phyloP scores from a whole-genome alignment of 1,140 invertebrate genomes.

The Drosophila guanche region DNA sequence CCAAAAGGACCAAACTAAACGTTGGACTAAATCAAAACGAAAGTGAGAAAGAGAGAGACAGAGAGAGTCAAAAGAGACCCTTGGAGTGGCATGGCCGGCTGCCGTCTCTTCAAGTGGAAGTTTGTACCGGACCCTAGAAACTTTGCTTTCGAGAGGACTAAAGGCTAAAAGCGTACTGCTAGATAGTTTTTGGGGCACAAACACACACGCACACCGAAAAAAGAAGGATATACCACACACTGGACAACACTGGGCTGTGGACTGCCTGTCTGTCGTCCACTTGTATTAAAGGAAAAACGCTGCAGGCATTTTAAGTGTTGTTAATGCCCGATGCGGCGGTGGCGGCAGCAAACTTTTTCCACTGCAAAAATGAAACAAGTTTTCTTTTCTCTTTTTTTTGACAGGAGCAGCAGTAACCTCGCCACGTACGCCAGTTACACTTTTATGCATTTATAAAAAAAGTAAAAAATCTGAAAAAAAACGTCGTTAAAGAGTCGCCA shows the following conservation, averaged over 20 bases:
- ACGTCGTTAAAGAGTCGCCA: conserved; percentile 7
- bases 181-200: too few species aligned
- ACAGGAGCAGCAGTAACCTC: conserved; percentile 7
- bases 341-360: conserved; percentile 61
- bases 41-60: conserved; percentile 32
- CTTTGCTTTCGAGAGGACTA: too few species aligned
- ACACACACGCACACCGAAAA: conserved; percentile 5
- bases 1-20: conserved; percentile 54
- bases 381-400: conserved; percentile 38
- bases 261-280: conserved; percentile 45
- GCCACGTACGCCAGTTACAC: conserved; percentile 18
- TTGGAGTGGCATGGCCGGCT: background rate
- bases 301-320: conserved; percentile 80
- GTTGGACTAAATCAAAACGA: conserved; percentile 70
- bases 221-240: conserved; percentile 25
- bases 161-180: too few species aligned
- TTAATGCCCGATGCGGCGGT: conserved; percentile 67
- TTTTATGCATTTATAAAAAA: conserved; percentile 72
- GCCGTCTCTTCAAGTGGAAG: conserved; percentile 56
- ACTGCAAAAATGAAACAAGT: conserved; percentile 74
- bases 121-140: conserved; percentile 12
- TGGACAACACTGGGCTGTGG: conserved; percentile 24
- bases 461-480: conserved; percentile 65
- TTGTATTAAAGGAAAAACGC: conserved; percentile 78
- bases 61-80: background rate